Conservation (phyloP, 2,888 invertebrate genomes). For the Catocala nupta region DNA sequence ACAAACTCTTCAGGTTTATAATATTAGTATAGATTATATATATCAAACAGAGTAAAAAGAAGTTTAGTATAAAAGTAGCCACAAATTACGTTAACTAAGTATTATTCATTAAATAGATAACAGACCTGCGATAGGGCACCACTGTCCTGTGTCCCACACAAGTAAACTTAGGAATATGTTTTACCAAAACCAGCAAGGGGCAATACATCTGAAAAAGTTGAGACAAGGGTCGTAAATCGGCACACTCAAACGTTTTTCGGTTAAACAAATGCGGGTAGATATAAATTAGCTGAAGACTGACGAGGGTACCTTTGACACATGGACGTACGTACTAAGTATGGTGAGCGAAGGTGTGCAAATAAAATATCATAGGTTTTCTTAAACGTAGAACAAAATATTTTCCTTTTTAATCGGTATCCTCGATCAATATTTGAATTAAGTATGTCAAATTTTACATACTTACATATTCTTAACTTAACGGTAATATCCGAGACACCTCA, state of each 20-base stretch:
- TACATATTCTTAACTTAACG: too few relatives aligned
- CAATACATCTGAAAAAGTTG: constrained; percentile 72
- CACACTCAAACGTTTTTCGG: constrained; percentile 79
- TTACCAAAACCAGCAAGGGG: constrained; percentile 54
- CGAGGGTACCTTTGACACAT: constrained; percentile 74
- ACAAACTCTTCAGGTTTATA: too few relatives aligned
- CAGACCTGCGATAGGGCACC: neutral
- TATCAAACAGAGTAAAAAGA: too few relatives aligned
- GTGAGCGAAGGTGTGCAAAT: constrained; percentile 4
- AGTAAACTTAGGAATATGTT: constrained; percentile 26
- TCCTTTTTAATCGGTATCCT: too few relatives aligned
- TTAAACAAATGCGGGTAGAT: constrained; percentile 75
- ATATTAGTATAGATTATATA: too few relatives aligned
- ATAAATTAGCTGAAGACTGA: constrained; percentile 83
- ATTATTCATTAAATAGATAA: too few relatives aligned
- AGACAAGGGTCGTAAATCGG: constrained; percentile 78
- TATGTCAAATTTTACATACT: too few relatives aligned
- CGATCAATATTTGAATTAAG: too few relatives aligned
- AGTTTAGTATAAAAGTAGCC: too few relatives aligned
- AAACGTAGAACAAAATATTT: neutral
- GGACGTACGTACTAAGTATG: constrained; percentile 54
- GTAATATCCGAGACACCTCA: too few relatives aligned
- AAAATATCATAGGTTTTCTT: neutral
- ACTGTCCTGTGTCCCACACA: neutral
- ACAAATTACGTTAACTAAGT: too few relatives aligned